Conservation (phyloP, 1,140 invertebrate species). For the Lanistes nyassanus region DNA sequence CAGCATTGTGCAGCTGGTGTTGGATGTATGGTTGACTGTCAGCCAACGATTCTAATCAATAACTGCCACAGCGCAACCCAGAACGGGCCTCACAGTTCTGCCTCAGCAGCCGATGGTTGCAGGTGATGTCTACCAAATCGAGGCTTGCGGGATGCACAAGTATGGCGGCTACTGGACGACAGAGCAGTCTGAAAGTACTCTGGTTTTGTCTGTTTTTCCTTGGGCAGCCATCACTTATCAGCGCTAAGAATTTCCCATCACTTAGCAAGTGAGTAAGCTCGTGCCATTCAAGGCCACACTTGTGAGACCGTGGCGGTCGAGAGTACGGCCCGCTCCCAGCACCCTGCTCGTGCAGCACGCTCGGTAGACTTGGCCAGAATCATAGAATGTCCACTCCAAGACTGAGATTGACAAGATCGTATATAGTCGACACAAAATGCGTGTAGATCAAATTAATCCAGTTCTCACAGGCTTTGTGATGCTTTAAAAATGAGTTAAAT, state of each 20-base stretch:
- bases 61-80: too few relatives aligned
- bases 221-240: background rate
- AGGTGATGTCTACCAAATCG: conserved; percentile 18
- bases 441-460: background rate
- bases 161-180: conserved; percentile 16
- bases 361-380: background rate
- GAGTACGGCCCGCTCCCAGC: background rate
- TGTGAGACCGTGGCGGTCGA: background rate
- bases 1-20: too few relatives aligned
- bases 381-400: background rate
- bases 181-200: background rate
- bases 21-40: too few relatives aligned
- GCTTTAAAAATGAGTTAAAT: too few relatives aligned
- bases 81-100: too few relatives aligned
- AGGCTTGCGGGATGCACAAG: conserved; percentile 25
- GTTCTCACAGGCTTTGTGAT: too few relatives aligned
- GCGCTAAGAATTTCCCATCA: background rate
- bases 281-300: too few relatives aligned
- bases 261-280: background rate
- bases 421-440: background rate
- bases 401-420: too few relatives aligned
- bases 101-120: too few relatives aligned
- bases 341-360: background rate
- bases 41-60: too few relatives aligned
- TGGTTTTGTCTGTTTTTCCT: conserved; percentile 12